phyloP scores from a whole-genome alignment of 2,888 invertebrate species.

The Acleris laterana region DNA sequence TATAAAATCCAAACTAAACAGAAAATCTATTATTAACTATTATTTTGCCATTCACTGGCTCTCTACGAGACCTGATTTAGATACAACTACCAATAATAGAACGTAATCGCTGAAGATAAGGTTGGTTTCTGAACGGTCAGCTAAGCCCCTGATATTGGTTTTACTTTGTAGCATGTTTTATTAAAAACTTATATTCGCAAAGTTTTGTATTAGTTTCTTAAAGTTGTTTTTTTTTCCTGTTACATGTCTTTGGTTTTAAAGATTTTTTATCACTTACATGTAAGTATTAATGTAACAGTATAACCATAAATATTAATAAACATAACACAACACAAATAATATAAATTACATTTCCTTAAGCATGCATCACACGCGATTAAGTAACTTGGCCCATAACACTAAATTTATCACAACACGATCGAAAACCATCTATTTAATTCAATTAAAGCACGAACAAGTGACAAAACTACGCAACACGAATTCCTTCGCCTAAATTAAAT shows the following conservation, averaged over 20 bases:
- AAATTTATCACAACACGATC: conserved; percentile 12
- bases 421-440: conserved; percentile 19
- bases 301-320: too few species aligned
- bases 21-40: conserved; percentile 33
- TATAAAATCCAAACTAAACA: conserved; percentile 22
- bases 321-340: not conserved
- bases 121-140: conserved; percentile 13
- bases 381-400: not conserved
- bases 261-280: too few species aligned
- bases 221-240: conserved; percentile 11
- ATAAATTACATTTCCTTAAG: not conserved
- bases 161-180: conserved; percentile 32
- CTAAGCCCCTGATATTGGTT: conserved; percentile 26
- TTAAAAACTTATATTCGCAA: conserved; percentile 32
- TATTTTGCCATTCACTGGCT: conserved; percentile 30
- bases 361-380: too few species aligned
- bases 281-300: too few species aligned
- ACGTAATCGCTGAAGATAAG: not conserved
- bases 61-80: conserved; percentile 29
- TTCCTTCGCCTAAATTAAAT: conserved; percentile 29
- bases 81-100: conserved; percentile 3
- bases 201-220: conserved; percentile 32
- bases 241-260: not conserved
- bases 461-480: conserved; percentile 25
- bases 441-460: conserved; percentile 25